Evolutionary conservation across 2,888 invertebrate species (phyloP), one percentile per base, ranked within the genome.

Genomic region (Atrina japonica): DNA sequence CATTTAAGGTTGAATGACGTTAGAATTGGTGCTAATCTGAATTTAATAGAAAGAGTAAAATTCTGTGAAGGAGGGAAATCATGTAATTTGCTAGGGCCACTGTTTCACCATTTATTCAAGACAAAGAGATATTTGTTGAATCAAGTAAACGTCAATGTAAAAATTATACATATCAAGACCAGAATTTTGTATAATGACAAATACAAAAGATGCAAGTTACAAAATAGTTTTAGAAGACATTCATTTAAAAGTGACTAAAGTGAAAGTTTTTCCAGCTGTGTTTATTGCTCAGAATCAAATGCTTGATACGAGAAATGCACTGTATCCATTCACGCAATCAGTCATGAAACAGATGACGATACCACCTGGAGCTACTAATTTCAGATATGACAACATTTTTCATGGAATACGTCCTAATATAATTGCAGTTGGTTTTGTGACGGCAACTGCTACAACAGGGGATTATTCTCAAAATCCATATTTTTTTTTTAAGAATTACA

Each of bases 401-500:
- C 70, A 68, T 23, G 76, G 76, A 30, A 58, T 56, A 25, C 49
- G 66, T 60, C 71, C 76, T 1, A 58, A 65, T n/a, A 53, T 49
- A 47, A 14, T 70, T 2, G 59, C 66, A 18, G 29, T 76, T 0
- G 70, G 61, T 11, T 76, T 76, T 49, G 60, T 66, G 2, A 59
- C 71, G 25, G 66, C 69, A 21, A 66, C 47, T 41, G 63, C 71
- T 11, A n/a, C 70, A 40, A 70, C 47, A 25, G 76, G 76, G 3
- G 53, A 66, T 43, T 72, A 70, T 43, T 61, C 49, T 18, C 47
- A 64, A 25, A 77, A 77, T 43, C 77, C 75, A 16, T 77, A 70
- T n/a, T 77, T 66, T 56, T 70, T 73, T 53, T 77, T 77, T 30
- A 59, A 75, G 29, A 59, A 75, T 27, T 75, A 61, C 45, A 23